Base-by-base conservation (phyloP, 2,888 invertebrate genomes). In the Eupithecia pulchellata region DNA sequence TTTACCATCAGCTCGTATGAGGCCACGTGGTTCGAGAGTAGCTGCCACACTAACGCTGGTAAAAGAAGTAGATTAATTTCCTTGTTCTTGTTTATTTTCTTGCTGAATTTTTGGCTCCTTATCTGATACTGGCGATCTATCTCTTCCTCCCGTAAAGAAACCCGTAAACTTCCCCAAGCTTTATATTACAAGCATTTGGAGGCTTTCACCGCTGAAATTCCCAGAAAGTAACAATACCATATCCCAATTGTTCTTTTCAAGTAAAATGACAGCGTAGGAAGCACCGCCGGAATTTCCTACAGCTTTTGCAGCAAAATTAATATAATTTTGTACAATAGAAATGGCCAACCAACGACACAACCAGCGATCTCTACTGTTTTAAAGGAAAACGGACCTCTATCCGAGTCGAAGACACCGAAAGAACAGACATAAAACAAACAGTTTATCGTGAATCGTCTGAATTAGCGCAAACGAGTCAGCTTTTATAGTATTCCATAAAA, bases 261-360 rank as follows among this genome's bases (percentile, higher is more conserved):
- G 39, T 62, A 63, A 66, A 63, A 60, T 34, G 29, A 66, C 52
- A 63, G 20, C 13, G 62, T 20, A 61, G 34, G 29, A 57, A 57
- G 29, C 57, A 57, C 29, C 29, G 60, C 34, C 60, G 32, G 60
- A 34, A 34, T 57, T 57, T 57, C 57, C 57, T 57, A 29, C 20
- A 57, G 57, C 55, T 70, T 58, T 62, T 11, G 42, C 47, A 60
- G 58, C 64, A 1, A 67, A 67, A 63, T 66, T 62, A 66, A 27
- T 62, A 57, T 58, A 30, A 61, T 55, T 52, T 64, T 32, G 66
- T 32, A 70, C 63, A 70, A 66, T 57, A 66, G 63, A 58, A 71
- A 71, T 67, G 60, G 60, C n/a, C 63, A 63, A 63, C 71, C 60
- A 57, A 29, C 34, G 64, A 64, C 71, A 34, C 68, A 63, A 62